Percentiles rank a stretch among this genome's conserved stretches.
These are phyloP conservation scores for Microtus montanus DNA, from an alignment of 2,113 vertebrate species.

Conservation along the genomic window DNA sequence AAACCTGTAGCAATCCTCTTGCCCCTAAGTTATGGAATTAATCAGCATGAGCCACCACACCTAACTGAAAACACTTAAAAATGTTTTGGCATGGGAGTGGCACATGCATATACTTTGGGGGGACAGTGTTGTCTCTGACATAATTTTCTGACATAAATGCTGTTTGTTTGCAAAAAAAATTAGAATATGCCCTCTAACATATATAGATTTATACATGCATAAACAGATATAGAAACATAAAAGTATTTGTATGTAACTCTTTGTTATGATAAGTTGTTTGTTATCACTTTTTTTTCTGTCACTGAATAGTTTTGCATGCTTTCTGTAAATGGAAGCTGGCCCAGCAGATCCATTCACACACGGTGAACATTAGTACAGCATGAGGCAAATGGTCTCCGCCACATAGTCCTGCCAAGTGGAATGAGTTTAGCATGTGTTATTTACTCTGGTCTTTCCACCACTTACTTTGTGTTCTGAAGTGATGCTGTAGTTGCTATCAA, in stretches of 20 bases:
- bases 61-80: neutral
- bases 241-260: neutral
- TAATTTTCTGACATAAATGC: neutral
- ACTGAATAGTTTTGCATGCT: neutral
- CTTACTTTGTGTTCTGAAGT: neutral
- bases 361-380: neutral
- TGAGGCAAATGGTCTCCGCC: neutral
- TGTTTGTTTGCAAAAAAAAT: neutral
- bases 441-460: neutral
- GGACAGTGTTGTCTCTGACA: neutral
- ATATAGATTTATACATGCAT: neutral
- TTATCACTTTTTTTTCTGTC: neutral
- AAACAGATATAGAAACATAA: too few species aligned
- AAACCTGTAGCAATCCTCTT: neutral
- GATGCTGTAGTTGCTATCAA: neutral
- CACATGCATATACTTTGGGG: neutral
- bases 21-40: neutral
- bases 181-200: neutral
- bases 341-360: neutral
- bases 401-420: neutral
- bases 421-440: neutral
- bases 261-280: neutral
- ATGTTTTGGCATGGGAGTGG: neutral
- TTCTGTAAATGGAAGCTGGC: neutral
- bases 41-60: neutral